Percentiles rank a stretch among this genome's conserved stretches.
These are phyloP conservation scores for Gryllus bimaculatus DNA, from an alignment of 1,140 invertebrate species.

Conservation along the genomic window DNA sequence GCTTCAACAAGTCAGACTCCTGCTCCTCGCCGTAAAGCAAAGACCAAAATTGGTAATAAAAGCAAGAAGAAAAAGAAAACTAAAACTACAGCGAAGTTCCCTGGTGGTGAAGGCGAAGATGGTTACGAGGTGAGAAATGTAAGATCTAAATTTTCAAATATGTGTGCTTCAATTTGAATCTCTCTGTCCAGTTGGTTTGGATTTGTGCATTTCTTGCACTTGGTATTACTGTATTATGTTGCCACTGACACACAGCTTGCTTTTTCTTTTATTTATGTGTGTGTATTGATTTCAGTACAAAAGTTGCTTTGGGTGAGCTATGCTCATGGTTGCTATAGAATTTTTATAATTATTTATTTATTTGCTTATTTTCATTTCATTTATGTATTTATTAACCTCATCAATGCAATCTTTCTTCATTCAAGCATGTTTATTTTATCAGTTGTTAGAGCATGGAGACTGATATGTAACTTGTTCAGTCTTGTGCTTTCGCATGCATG, in stretches of 20 bases:
- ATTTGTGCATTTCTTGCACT: conserved; percentile 31
- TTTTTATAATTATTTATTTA: too few relatives aligned
- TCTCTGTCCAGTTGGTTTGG: conserved; percentile 25
- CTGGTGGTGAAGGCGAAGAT: conserved; percentile 67
- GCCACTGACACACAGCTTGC: too few relatives aligned
- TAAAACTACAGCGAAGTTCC: conserved; percentile 74
- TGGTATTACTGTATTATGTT: conserved; percentile 23
- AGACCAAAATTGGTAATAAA: conserved; percentile 86
- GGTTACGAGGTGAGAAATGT: conserved; percentile 52
- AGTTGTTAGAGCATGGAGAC: too few relatives aligned
- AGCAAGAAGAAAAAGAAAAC: conserved; percentile 86
- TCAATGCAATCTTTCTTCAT: too few relatives aligned
- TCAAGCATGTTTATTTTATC: too few relatives aligned
- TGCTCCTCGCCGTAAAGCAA: conserved; percentile 65
- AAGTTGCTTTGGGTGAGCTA: too few relatives aligned
- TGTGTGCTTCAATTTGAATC: background rate
- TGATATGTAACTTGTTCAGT: too few relatives aligned
- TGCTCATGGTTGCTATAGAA: too few relatives aligned
- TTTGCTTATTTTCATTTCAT: too few relatives aligned
- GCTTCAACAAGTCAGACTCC: conserved; percentile 9
- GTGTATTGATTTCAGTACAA: background rate
- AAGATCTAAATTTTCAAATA: background rate
- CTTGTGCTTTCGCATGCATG: too few relatives aligned
- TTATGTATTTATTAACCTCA: too few relatives aligned
- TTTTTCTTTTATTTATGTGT: conserved; percentile 15